Conservation (phyloP, 2,113 vertebrate species). For the Syngnathus floridae region DNA sequence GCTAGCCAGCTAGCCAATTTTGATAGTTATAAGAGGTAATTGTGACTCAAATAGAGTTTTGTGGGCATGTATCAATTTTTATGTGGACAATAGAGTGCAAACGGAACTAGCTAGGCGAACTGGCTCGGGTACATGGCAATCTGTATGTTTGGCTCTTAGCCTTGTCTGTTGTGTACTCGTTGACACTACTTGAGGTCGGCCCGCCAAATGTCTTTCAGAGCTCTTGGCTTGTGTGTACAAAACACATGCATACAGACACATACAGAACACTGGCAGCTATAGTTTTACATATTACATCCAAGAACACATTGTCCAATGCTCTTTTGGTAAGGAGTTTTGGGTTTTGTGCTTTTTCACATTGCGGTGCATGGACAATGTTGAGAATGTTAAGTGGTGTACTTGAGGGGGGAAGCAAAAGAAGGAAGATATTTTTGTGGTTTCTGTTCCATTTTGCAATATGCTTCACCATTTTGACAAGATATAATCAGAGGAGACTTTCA, state of each 20-base stretch:
- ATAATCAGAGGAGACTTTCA: background rate
- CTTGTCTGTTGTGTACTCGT: background rate
- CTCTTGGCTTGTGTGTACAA: constrained; percentile 2
- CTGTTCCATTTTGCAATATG: background rate
- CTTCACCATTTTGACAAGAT: background rate
- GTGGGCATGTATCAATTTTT: background rate
- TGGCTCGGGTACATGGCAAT: background rate
- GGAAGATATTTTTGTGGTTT: constrained; percentile 24
- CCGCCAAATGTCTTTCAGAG: constrained; percentile 1
- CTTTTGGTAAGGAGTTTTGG: background rate
- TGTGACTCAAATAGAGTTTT: background rate
- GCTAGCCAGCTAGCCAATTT: background rate
- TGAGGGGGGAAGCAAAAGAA: constrained; percentile 9
- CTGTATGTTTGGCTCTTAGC: constrained; percentile 1
- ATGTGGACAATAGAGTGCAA: background rate
- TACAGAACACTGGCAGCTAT: background rate
- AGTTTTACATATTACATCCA: background rate
- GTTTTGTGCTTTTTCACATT: background rate
- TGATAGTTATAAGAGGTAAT: too few relatives aligned
- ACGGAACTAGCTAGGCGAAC: background rate
- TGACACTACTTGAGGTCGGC: constrained; percentile 5
- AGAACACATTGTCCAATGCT: background rate
- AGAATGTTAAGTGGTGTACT: constrained; percentile 18
- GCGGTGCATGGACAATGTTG: constrained; percentile 8
- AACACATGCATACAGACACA: background rate